Evolutionary conservation across 2,113 vertebrate genomes (phyloP).

Genomic region (Forbesichthys agassizii): DNA sequence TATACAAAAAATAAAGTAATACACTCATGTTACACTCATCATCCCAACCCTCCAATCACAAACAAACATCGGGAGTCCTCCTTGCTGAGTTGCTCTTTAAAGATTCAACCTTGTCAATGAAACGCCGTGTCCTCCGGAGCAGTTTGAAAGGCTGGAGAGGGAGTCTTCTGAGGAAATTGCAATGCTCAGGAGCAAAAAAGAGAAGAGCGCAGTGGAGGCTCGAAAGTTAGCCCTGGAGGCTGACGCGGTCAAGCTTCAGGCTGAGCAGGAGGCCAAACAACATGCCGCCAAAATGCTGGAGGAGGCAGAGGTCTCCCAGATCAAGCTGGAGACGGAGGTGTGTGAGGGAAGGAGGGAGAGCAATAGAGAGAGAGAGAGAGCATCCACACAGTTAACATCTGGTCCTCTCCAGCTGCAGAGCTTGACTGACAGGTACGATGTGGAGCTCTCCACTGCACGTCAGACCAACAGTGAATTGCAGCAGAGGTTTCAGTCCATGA

Average conservation of each 20-base stretch:
- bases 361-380: neutral
- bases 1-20: too few species aligned
- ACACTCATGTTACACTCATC: too few species aligned
- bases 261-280: slow-evolving; percentile 50
- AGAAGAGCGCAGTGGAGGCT: slow-evolving; percentile 52
- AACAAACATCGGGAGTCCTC: too few species aligned
- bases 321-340: slow-evolving; percentile 61
- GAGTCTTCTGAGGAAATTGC: slow-evolving; percentile 59
- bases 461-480: slow-evolving; percentile 59
- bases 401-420: slow-evolving; percentile 50
- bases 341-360: neutral
- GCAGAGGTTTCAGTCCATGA: slow-evolving; percentile 52
- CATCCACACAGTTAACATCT: slow-evolving; percentile 8
- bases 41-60: too few species aligned
- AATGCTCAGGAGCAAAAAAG: slow-evolving; percentile 49
- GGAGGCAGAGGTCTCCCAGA: slow-evolving; percentile 51
- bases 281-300: slow-evolving; percentile 46
- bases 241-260: slow-evolving; percentile 49
- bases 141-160: slow-evolving; percentile 58
- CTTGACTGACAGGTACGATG: slow-evolving; percentile 49
- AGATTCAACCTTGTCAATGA: too few species aligned
- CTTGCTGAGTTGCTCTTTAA: too few species aligned
- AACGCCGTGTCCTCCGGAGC: slow-evolving; percentile 12
- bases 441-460: slow-evolving; percentile 47
- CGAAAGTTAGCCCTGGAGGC: slow-evolving; percentile 46